Percentiles rank a stretch among this genome's conserved stretches.
Evolutionary conservation across 2,797 vertebrate genomes (phyloP).

Genomic region (Acipenser oxyrinchus): DNA sequence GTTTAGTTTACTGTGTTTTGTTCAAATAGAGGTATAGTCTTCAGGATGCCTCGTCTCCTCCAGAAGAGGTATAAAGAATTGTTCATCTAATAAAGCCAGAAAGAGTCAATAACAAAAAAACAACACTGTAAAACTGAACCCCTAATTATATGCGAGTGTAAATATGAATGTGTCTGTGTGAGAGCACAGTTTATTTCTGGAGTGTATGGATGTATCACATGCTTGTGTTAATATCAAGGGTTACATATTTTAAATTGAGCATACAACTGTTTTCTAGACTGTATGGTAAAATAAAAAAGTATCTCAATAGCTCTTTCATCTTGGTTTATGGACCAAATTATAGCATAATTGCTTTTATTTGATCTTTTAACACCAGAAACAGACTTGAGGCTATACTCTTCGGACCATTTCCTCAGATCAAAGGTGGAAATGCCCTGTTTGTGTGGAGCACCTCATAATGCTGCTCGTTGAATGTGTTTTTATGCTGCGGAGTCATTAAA

Average conservation of each 20-base stretch:
- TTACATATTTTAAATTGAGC: neutral
- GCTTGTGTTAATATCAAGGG: neutral
- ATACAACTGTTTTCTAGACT: neutral
- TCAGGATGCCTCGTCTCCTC: too few species aligned
- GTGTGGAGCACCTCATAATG: conserved; percentile 34
- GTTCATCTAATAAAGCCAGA: too few species aligned
- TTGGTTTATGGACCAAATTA: conserved; percentile 62
- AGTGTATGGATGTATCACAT: too few species aligned
- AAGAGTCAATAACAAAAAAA: too few species aligned
- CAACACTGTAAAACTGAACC: too few species aligned
- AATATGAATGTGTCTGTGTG: too few species aligned
- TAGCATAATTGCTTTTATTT: conserved; percentile 67
- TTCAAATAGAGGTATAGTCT: too few species aligned
- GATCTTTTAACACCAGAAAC: conserved; percentile 59
- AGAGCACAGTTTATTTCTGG: too few species aligned
- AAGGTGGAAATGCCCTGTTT: conserved; percentile 40
- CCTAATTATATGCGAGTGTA: too few species aligned
- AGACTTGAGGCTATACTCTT: conserved; percentile 49
- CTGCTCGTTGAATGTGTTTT: conserved; percentile 15
- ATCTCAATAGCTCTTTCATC: conserved; percentile 46
- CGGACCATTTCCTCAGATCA: conserved; percentile 56
- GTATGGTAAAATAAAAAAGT: conserved; percentile 7
- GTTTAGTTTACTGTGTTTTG: too few species aligned
- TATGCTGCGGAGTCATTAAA: neutral
- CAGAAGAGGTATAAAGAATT: too few species aligned